Evolutionary conservation across 30 jellyfish, hydroid and myxozoan genomes (phyloP), one percentile per base, ranked within the genome.

Genomic region (Mastigias papua): DNA sequence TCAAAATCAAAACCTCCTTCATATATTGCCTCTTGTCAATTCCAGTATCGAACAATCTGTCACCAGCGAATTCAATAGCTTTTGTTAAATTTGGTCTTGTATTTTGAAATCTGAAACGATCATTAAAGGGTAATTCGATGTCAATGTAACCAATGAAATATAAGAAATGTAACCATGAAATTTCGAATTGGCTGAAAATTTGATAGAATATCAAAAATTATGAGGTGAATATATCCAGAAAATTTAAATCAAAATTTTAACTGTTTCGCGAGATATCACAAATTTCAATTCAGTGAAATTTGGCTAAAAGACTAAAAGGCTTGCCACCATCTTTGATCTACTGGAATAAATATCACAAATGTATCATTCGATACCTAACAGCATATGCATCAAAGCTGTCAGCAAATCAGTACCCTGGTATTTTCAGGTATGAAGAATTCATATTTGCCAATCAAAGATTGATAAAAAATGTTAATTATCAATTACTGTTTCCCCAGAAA

Each of bases 11-110:
- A 34, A 73, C 69, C 60, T 86, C 94, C 27, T 71, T 73, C 48
- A 62, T 23, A 23, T 25, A 66, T 42, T 74, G 94, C 67, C 89
- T 86, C 77, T 48, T 73, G 6, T 69, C 88, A 69, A 86, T 15
- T 16, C 83, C 89, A 17, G 94, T 74, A 32, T 74, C 84, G 57
- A 86, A 86, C 23, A 86, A 67, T 28, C 48, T 86, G 13, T 76
- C 89, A 33, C 81, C 94, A 34, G 94, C 94, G 25, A 48, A 86
- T 86, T 73, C 84, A 23, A 86, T 28, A 0, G 94, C 94, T 57
- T 65, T 86, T 48, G 94, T 73, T 9, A 86, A 58, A 69, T 86
- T 76, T 30, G 84, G 75, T 42, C 62, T 73, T 46, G 78, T 76
- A 26, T 79, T 75, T 23, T 48, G 48, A 63, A 30, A 73, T 50